phyloP scores from a whole-genome alignment of 2,113 vertebrate genomes.

The Pavo muticus region DNA sequence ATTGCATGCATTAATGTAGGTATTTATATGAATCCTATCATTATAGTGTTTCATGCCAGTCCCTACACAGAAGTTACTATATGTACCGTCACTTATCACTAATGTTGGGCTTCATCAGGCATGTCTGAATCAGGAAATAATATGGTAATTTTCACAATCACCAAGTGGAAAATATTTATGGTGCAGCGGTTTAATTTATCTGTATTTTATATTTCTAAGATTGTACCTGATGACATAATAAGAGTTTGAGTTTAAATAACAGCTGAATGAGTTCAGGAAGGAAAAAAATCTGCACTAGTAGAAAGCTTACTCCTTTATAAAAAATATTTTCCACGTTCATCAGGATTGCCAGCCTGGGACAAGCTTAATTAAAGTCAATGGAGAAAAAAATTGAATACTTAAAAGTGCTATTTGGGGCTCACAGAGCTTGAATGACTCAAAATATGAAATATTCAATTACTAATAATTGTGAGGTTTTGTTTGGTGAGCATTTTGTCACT shows the following conservation, averaged over 20 bases:
- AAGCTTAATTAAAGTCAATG: conserved; percentile 84
- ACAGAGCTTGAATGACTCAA: conserved; percentile 78
- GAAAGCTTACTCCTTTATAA: conserved; percentile 61
- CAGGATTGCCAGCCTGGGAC: conserved; percentile 74
- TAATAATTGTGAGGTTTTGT: conserved; percentile 64
- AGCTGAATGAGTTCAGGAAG: conserved; percentile 63
- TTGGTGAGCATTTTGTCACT: conserved; percentile 61
- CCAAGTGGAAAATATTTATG: conserved; percentile 76
- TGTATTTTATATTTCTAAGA: conserved; percentile 76
- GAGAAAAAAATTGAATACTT: conserved; percentile 82
- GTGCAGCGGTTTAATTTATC: conserved; percentile 65
- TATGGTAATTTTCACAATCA: conserved; percentile 74
- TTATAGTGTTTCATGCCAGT: neutral
- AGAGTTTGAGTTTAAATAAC: conserved; percentile 69
- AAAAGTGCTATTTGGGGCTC: conserved; percentile 74
- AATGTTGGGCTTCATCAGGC: conserved; percentile 58
- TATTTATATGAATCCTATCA: neutral
- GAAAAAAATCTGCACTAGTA: conserved; percentile 33
- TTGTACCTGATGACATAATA: conserved; percentile 71
- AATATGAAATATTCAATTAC: conserved; percentile 77
- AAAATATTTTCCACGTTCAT: conserved; percentile 69
- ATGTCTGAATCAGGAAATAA: conserved; percentile 72
- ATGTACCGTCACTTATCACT: conserved; percentile 41
- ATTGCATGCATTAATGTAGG: neutral
- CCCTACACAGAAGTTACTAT: conserved; percentile 27